phyloP scores from a whole-genome alignment of 2,113 vertebrate species.

The Sylvia atricapilla region DNA sequence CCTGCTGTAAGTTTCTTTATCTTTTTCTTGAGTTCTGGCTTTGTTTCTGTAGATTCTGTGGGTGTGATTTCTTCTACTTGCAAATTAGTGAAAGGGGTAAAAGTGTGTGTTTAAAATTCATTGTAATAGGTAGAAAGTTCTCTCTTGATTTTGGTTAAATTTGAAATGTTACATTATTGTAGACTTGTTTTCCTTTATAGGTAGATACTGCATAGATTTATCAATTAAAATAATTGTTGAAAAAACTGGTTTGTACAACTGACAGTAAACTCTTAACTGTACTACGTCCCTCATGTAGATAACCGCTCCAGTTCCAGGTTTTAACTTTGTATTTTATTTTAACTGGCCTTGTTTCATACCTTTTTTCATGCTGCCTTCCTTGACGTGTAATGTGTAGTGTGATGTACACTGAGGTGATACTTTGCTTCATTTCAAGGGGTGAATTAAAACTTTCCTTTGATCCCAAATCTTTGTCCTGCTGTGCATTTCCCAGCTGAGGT shows the following conservation, averaged over 20 bases:
- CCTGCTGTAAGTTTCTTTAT: conserved; percentile 34
- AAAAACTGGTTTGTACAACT: neutral
- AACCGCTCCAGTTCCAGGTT: neutral
- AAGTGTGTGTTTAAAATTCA: neutral
- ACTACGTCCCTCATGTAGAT: neutral
- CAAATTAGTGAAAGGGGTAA: neutral
- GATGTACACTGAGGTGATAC: neutral
- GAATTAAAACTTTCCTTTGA: neutral
- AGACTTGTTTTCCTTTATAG: neutral
- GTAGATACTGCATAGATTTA: neutral
- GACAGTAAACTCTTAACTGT: neutral
- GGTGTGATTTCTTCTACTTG: neutral
- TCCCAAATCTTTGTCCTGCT: neutral
- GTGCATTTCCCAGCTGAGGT: neutral
- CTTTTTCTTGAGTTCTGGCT: neutral
- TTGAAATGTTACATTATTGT: neutral
- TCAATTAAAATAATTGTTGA: neutral
- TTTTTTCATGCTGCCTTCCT: neutral
- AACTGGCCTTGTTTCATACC: neutral
- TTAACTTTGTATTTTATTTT: neutral
- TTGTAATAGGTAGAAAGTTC: neutral
- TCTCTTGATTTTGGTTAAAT: neutral
- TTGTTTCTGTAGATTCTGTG: conserved; percentile 6
- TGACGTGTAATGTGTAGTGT: rapidly evolving
- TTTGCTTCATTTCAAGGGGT: neutral